Percentiles rank a stretch among this genome's conserved stretches.
These are phyloP conservation scores for Nemopilema nomurai DNA, from an alignment of 30 jellyfish, hydroid and myxozoan genomes.

Conservation along the genomic window DNA sequence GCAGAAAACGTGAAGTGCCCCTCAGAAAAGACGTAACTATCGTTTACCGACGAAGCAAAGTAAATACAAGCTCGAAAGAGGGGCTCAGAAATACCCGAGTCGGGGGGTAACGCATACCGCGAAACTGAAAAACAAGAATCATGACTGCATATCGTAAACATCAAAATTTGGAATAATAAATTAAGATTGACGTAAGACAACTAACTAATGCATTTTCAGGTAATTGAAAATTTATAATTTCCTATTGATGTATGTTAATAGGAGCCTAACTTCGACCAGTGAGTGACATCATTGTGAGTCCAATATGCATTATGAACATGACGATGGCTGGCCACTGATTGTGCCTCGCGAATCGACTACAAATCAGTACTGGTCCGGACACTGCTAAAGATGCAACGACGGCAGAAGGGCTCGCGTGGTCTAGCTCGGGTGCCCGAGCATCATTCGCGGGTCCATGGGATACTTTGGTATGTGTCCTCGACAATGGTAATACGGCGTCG, in stretches of 20 bases:
- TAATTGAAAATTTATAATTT: neutral
- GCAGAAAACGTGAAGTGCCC: neutral
- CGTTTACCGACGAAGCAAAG: neutral
- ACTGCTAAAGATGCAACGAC: neutral
- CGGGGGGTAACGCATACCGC: too few relatives aligned
- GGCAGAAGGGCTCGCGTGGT: neutral
- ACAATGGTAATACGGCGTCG: conserved; percentile 55
- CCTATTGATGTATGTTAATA: neutral
- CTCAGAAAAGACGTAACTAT: neutral
- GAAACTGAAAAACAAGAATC: too few relatives aligned
- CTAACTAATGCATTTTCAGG: neutral
- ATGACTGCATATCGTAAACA: too few relatives aligned
- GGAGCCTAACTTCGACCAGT: neutral
- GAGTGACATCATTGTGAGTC: too few relatives aligned
- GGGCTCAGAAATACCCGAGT: too few relatives aligned
- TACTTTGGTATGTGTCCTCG: conserved; percentile 55
- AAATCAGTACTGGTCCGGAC: too few relatives aligned
- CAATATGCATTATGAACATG: too few relatives aligned
- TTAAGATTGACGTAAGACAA: neutral
- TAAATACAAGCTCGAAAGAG: too few relatives aligned
- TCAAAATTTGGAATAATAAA: neutral
- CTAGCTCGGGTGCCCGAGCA: conserved; percentile 64
- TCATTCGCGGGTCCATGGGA: conserved; percentile 59
- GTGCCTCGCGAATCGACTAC: neutral
- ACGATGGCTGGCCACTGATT: too few relatives aligned